Base-by-base conservation (phyloP, 35 echinoderm and acorn worm species). In the Heliocidaris tuberculata region DNA sequence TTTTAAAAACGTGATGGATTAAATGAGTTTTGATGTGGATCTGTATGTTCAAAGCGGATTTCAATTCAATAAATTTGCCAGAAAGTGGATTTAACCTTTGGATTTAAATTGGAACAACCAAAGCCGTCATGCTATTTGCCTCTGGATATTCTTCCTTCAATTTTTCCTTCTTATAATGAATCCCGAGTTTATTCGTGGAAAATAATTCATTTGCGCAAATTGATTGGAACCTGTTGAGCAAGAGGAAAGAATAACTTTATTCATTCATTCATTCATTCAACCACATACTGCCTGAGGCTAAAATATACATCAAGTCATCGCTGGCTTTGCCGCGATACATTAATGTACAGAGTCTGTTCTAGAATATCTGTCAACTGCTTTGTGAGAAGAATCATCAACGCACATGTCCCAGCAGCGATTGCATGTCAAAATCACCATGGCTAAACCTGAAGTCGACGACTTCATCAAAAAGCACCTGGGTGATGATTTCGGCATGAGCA, bases 381-480 rank as follows among this genome's bases (percentile, higher is more conserved):
- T 78, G 65, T 27, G 24, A 6, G 17, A n/a, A 78, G 27, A 78
- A 19, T 78, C 65, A 78, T 78, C 65, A 78, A 24, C 7, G 65
- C 65, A 78, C 4, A 78, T 78, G 65, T 78, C 65, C 21, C 15
- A 78, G 65, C 65, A 78, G 65, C 21, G 65, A n/a, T 24, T 78
- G 19, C 65, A 78, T 78, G 65, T 78, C 65, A 78, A 27, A 6
- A 78, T 89, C 31, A 59, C 91, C 91, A 93, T 93, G 91, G 91
- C 31, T 93, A 93, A 48, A 48, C 48, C 91, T 13, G 91, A 93
- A 31, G 50, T 93, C 13, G 91, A 93, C 13, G 91, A 93, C 47
- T 93, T 93, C 50, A 49, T 93, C 91, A 93, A 52, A 8, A 93
- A 93, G 48, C 91, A 93, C 50, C 13, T 93, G 31, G 91, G 91